Conservation (phyloP, 2,888 invertebrate genomes). For the Sinelater perroti region DNA sequence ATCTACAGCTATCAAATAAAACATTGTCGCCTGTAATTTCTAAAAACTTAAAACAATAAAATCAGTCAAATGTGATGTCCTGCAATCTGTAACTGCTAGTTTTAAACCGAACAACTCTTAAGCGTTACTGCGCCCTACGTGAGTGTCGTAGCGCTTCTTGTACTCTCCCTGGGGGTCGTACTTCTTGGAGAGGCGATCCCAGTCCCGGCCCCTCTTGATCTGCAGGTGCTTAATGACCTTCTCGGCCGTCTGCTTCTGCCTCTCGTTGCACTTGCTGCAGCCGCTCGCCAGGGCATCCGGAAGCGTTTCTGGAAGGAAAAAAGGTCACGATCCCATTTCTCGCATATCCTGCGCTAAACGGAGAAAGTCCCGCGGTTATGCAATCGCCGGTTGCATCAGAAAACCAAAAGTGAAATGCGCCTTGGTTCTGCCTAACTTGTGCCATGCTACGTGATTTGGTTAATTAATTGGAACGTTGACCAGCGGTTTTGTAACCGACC, state of each 20-base stretch:
- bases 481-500: too few relatives aligned
- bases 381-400: background rate
- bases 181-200: conserved; percentile 70
- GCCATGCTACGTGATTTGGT: conserved; percentile 4
- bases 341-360: background rate
- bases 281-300: conserved; percentile 75
- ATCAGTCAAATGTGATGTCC: too few relatives aligned
- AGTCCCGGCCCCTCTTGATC: conserved; percentile 70
- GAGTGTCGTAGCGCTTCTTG: conserved; percentile 62
- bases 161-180: conserved; percentile 78
- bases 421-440: background rate
- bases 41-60: too few relatives aligned
- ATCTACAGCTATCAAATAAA: too few relatives aligned
- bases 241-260: conserved; percentile 72
- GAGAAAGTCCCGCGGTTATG: conserved; percentile 19
- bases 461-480: background rate
- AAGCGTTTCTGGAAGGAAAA: conserved; percentile 67
- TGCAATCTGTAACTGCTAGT: too few relatives aligned
- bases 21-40: too few relatives aligned
- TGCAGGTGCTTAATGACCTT: conserved; percentile 74
- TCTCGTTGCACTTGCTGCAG: conserved; percentile 73
- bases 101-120: background rate
- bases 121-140: background rate
- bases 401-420: conserved; percentile 1
- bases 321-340: too few relatives aligned